Percentiles rank a stretch among this genome's conserved stretches.
Evolutionary conservation across 2,888 invertebrate species (phyloP).

Genomic region (Dryobota labecula): DNA sequence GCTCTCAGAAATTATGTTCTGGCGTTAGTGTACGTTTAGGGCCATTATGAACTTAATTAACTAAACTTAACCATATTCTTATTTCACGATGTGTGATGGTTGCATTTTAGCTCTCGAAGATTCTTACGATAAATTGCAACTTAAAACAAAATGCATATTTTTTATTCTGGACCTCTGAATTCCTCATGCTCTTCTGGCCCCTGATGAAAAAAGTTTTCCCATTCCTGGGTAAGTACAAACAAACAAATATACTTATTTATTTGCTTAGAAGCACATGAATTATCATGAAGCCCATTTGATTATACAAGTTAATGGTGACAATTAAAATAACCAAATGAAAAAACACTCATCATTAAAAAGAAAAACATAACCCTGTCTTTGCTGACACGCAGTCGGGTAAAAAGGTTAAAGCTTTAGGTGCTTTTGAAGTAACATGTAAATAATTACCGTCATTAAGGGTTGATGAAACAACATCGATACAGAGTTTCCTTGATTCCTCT

Average conservation of each 20-base stretch:
- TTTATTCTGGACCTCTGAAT: no score
- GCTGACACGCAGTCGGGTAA: background rate
- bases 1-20: no score
- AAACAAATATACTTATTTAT: slow-evolving; percentile 2
- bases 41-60: no score
- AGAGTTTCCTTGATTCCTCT: slow-evolving; percentile 69
- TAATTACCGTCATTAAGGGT: slow-evolving; percentile 68
- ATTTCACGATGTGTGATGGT: no score
- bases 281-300: slow-evolving; percentile 5
- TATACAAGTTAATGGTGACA: background rate
- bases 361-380: background rate
- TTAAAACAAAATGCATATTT: no score
- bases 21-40: no score
- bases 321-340: slow-evolving; percentile 41
- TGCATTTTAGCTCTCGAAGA: no score
- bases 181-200: no score
- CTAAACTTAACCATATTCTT: no score
- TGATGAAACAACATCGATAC: slow-evolving; percentile 68
- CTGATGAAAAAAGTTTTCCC: no score
- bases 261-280: background rate
- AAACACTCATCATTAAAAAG: background rate
- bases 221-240: slow-evolving; percentile 1
- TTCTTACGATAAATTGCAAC: no score
- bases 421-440: slow-evolving; percentile 3
- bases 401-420: slow-evolving; percentile 9